Evolutionary conservation across 2,113 vertebrate species (phyloP).

Genomic region (Noctilio leporinus): DNA sequence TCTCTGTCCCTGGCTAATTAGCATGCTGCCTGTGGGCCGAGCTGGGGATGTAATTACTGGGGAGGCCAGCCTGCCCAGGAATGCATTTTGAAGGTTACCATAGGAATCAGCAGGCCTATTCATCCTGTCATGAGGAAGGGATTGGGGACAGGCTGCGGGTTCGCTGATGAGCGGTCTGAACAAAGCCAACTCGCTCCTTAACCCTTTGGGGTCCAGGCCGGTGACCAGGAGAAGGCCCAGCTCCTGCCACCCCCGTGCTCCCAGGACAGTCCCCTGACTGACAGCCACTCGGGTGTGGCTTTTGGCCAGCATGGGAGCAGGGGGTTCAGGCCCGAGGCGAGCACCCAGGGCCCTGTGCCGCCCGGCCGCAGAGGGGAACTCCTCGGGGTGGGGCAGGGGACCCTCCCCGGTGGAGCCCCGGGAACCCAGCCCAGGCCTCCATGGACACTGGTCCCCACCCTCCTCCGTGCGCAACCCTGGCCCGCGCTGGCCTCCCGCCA

Average conservation of each 20-base stretch:
- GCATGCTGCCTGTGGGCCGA: conserved; percentile 86
- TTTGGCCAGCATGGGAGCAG: background rate
- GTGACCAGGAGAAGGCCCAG: background rate
- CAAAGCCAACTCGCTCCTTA: conserved; percentile 82
- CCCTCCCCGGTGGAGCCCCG: too few species aligned
- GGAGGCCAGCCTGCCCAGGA: conserved; percentile 80
- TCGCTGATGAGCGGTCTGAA: conserved; percentile 80
- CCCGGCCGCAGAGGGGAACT: too few species aligned
- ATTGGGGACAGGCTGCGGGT: conserved; percentile 86
- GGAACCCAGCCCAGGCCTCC: background rate
- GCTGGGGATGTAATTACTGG: conserved; percentile 93
- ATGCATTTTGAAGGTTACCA: conserved; percentile 86
- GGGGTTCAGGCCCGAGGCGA: background rate
- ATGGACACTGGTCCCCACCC: fast-evolving
- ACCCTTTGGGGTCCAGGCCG: conserved; percentile 77
- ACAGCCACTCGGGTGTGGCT: background rate
- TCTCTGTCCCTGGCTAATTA: conserved; percentile 77
- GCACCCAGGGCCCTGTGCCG: background rate
- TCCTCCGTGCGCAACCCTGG: fast-evolving
- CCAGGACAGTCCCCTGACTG: background rate
- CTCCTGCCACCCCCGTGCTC: background rate
- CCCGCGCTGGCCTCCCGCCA: background rate
- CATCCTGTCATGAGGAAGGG: conserved; percentile 95
- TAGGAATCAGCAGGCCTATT: conserved; percentile 86
- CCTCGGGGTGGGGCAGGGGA: too few species aligned